Evolutionary conservation across 2,888 invertebrate genomes (phyloP), one percentile per base, ranked within the genome.

Genomic region (Drosophila nigricruria): DNA sequence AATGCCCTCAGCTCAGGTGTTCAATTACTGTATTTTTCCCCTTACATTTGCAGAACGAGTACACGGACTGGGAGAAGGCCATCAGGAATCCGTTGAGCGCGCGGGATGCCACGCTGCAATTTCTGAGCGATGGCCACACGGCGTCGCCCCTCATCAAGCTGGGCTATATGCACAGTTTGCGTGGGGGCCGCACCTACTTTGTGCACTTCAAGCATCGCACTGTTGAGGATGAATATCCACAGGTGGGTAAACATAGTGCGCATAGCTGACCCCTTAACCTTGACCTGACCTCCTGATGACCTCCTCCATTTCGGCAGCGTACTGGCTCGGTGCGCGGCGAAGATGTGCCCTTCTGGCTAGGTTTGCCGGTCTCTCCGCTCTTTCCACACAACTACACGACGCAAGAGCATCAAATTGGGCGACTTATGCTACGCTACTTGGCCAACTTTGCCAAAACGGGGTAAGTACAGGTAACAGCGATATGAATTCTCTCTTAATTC

Each of bases 21-120:
- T n/a, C 25, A 38, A 20, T 34, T 12, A 14, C 16, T 8, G 5
- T 14, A 3, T 16, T 1, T 10, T 14, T 4, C 25, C 25, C 9
- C 2, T 8, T 1, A 2, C 45, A 25, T 20, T 20, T 27, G 57
- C 94, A 96, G 93, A 98, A 98, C 93, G 98, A 98, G 93, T 99
- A 99, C 93, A 98, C 98, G 69, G 98, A 98, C 93, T 98, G 98
- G 98, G 97, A 97, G 93, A 95, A 96, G 86, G 96, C 97, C 3
- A 96, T 97, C 81, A 96, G 97, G 89, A 97, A 97, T 92, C 97
- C 97, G 75, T 94, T 96, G 91, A 96, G 96, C 92, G 97, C 97
- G 77, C 95, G 97, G 89, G 98, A 96, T 92, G 97, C 96, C 61
- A 96, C 97, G 25, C 94, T 98, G 73, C 96, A 97, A 92, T 96